Evolutionary conservation across 2,888 invertebrate species (phyloP), one percentile per base, ranked within the genome.

Genomic region (Drosophila subsilvestris): DNA sequence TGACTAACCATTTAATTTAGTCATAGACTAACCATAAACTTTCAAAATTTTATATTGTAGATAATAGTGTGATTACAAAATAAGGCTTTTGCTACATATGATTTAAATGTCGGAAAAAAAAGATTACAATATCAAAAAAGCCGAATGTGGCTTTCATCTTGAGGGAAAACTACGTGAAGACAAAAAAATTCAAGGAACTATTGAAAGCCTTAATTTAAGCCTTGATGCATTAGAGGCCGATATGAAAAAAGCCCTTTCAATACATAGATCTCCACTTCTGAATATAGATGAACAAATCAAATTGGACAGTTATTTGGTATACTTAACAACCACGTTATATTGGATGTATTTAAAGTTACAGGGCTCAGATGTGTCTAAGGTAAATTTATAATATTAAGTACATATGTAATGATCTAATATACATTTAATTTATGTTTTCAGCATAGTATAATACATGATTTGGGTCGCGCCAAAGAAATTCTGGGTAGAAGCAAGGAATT

Each of bases 311-410:
- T 85, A 79, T 43, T 22, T 82, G 32, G 44, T 66, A 0, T 87
- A 85, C 54, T 47, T 54, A 2, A 78, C 58, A 18, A 81, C 78
- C 65, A 79, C 87, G 1, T 51, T 85, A 12, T 85, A 62, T 54
- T 87, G 79, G 76, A 85, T 85, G 56, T 51, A 75, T 20, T 50
- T 79, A 1, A 85, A 78, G 60, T 25, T 85, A 1, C 69, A 69
- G 17, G 87, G 83, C 27, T 43, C 20, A 5, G 73, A 85, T 48
- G n/a, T 73, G 7, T 45, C 76, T 0, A 78, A 79, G 66, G 78
- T 78, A 61, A 25, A 14, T 7, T 6, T n/a, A n/a, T 7, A 37
- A 37, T 2, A 37, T 37, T n/a, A n/a, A 37, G 37, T 20, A 43
- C 22, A 22, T 7, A 22, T 25, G 1, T 14, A 37, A 45, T n/a